Base-by-base conservation (phyloP, 2,888 invertebrate species). In the Megaustenia siamemsis region DNA sequence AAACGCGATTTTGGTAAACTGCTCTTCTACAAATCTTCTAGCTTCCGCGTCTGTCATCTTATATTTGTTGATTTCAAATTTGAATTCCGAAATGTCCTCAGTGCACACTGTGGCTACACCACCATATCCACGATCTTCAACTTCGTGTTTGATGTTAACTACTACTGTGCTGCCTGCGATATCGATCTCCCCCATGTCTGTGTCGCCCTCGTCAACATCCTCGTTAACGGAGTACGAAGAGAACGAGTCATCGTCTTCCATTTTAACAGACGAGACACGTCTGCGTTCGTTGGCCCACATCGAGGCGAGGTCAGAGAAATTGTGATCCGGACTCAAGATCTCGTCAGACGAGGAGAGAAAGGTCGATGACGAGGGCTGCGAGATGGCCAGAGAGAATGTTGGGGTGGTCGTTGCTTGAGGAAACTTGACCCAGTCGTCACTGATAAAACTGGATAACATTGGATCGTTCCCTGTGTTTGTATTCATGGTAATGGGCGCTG, bases 391-490 rank as follows among this genome's bases (percentile, higher is more conserved):
- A 18, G 71, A n/a, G 1, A 69, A 43, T 21, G 49, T 15, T 21
- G 38, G 28, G 63, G 38, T 84, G 53, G 49, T 35, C 0, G 79
- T 28, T 15, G 28, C 35, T 4, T 73, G 43, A 0, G 43, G 6
- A 18, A 75, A 28, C 38, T 63, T 84, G n/a, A 5, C 38, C 79
- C 79, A 84, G 32, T 80, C 84, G 10, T 80, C 80, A 35, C 28
- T 45, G 35, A 43, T 38, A 43, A 75, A 73, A 53, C 80, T 77
- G 38, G 68, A 84, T 49, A 84, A 60, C 84, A 84, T 84, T 24
- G 84, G 84, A 32, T 84, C 84, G 63, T 69, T 79, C 0, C 83
- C 78, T 8, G 32, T 71, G 63, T 84, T 69, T 12, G 56, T 53
- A 56, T 83, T 83, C 83, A 83, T 83, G 43, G 18, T 24, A 24